Percentiles rank a stretch among this genome's conserved stretches.
phyloP scores from a whole-genome alignment of 2,888 invertebrate species.

The Pasiphila rectangulata region DNA sequence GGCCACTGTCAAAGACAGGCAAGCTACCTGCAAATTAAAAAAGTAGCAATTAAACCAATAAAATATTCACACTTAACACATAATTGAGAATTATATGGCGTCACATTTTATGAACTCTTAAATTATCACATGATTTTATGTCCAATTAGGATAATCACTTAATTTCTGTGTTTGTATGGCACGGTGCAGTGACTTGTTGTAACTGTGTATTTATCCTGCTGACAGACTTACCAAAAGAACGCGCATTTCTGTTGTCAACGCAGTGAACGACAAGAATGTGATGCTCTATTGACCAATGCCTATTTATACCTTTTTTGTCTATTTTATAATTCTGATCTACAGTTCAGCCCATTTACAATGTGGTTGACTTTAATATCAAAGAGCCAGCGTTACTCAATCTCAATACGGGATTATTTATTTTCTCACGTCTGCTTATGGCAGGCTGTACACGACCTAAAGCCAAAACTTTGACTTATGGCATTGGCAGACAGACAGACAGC shows the following conservation, averaged over 20 bases:
- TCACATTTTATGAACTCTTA: no score
- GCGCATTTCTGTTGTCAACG: slow-evolving; percentile 67
- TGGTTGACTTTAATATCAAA: slow-evolving; percentile 58
- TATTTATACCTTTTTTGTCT: slow-evolving; percentile 76
- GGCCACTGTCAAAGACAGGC: slow-evolving; percentile 56
- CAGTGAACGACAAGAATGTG: slow-evolving; percentile 64
- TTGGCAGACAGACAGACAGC: not conserved
- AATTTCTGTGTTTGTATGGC: slow-evolving; percentile 9
- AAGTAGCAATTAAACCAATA: slow-evolving; percentile 4
- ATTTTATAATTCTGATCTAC: slow-evolving; percentile 59
- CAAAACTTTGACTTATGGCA: not conserved
- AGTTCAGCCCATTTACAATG: slow-evolving; percentile 67
- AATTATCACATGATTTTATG: no score
- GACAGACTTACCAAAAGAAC: slow-evolving; percentile 60
- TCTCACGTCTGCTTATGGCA: slow-evolving; percentile 7
- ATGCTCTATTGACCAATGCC: slow-evolving; percentile 55
- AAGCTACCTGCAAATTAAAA: slow-evolving; percentile 61
- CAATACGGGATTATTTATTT: slow-evolving; percentile 31
- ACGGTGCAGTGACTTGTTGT: not conserved
- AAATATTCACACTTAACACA: not conserved
- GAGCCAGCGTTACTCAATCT: slow-evolving; percentile 64
- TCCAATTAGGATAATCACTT: slow-evolving; percentile 9
- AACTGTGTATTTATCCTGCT: slow-evolving; percentile 16
- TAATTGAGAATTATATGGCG: not conserved
- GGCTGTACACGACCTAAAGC: not conserved